Conservation (phyloP, 23 tunicate genomes). For the Halocynthia roretzi region DNA sequence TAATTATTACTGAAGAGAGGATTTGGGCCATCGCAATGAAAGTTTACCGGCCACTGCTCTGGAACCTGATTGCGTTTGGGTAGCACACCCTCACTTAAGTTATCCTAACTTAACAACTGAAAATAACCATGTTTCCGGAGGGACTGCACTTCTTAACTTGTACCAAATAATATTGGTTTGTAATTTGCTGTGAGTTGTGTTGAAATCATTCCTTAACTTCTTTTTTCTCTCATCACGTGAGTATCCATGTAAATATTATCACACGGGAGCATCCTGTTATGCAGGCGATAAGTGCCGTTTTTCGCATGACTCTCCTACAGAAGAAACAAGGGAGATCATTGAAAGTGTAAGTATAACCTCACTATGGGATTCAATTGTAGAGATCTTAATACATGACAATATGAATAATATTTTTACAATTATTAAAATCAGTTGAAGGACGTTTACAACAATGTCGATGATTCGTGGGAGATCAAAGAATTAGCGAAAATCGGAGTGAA, state of each 20-base stretch:
- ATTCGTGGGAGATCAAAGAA: constrained; percentile 66
- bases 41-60: no score
- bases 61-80: no score
- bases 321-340: constrained; percentile 44
- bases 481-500: constrained; percentile 68
- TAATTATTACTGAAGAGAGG: no score
- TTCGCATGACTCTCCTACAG: constrained; percentile 69
- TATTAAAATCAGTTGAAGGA: constrained; percentile 43
- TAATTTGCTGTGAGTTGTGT: no score
- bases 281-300: constrained; percentile 54
- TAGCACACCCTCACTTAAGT: no score
- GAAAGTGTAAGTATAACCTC: constrained; percentile 26
- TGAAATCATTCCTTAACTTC: background rate
- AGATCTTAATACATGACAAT: background rate
- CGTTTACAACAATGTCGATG: constrained; percentile 41
- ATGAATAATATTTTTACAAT: background rate
- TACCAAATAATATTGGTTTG: no score
- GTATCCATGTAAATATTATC: constrained; percentile 83
- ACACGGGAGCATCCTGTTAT: constrained; percentile 62
- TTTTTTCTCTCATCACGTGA: constrained; percentile 46
- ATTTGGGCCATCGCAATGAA: no score
- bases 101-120: no score
- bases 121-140: no score
- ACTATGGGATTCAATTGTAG: background rate
- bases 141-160: no score